Evolutionary conservation across 2,113 vertebrate genomes (phyloP), one percentile per base, ranked within the genome.

Genomic region (Ranitomeya variabilis): DNA sequence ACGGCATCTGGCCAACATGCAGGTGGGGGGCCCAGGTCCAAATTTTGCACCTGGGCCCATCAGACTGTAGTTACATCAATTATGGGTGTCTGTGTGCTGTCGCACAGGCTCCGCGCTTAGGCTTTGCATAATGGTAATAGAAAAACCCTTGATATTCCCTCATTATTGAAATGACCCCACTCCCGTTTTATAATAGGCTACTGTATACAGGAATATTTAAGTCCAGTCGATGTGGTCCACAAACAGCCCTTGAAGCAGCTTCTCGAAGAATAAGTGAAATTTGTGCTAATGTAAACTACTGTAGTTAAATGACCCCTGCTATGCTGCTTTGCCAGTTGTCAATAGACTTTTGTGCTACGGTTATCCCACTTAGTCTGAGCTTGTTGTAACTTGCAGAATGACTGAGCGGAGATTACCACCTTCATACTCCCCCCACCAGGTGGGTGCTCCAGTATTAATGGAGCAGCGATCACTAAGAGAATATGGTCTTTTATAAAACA

Each of bases 341-440:
- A 87, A 79, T 80, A 66, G 85, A 80, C 57, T 59, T 79, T 78
- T 87, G 76, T 87, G 85, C 51, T 79, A n/a, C 4, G 59, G 13
- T 87, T 60, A 79, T 87, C 76, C 85, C 37, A 73, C 11, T 77
- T 55, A 37, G 90, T 90, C 4, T 84, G 7, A 90, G 31, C 23
- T 52, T 86, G 73, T 19, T 89, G 78, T 60, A 80, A 91, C 87
- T 90, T 90, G 83, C 26, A 90, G 90, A 82, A 86, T 57, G 31
- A 84, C 21, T 3, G 73, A 7, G 1, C 55, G 0, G 9, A 54
- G 86, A 86, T 19, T 91, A 64, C 23, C 0, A 69, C 87, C 21
- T 81, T 81, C n/a, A 79, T 18, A 80, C 85, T 92, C 90, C 18
- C 89, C 90, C 18, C 89, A 83, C 76, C 87, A 31, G 82, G 73